These are phyloP conservation scores for Rhizomys pruinosus DNA, from an alignment of 2,113 vertebrate species.

Conservation along the genomic window DNA sequence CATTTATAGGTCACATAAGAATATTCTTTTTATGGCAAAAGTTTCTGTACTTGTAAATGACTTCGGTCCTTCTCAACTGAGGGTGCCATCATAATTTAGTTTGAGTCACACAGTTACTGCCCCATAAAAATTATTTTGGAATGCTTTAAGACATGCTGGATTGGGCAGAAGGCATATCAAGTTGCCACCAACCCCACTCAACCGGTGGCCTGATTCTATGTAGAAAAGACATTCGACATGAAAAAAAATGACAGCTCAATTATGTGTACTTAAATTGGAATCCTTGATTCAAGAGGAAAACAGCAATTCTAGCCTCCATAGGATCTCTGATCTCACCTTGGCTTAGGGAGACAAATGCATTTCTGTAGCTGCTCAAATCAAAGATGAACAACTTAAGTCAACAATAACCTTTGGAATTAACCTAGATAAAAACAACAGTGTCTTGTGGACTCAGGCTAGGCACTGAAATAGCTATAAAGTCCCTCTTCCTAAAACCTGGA, in stretches of 20 bases:
- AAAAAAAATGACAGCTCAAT: conserved; percentile 55
- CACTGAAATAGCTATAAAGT: background rate
- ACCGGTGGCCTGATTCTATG: background rate
- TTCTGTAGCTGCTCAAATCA: conserved; percentile 77
- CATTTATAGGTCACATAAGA: background rate
- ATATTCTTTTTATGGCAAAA: background rate
- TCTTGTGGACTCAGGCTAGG: conserved; percentile 16
- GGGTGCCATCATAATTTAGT: background rate
- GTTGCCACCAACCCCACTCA: background rate
- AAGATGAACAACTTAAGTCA: conserved; percentile 69
- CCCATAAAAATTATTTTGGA: background rate
- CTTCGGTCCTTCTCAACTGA: background rate
- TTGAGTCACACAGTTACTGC: background rate
- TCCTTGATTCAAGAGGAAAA: background rate
- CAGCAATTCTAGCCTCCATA: conserved; percentile 49
- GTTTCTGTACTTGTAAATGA: background rate
- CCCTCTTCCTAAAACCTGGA: background rate
- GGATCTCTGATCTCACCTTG: conserved; percentile 49
- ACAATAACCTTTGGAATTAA: conserved; percentile 64
- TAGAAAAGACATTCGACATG: background rate
- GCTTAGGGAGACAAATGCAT: conserved; percentile 16
- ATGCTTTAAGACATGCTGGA: background rate
- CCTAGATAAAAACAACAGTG: conserved; percentile 55
- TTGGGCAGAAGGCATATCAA: background rate
- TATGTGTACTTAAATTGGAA: background rate